These are phyloP conservation scores for Megatriorchis doriae DNA, from an alignment of 2,113 vertebrate species.

Conservation along the genomic window DNA sequence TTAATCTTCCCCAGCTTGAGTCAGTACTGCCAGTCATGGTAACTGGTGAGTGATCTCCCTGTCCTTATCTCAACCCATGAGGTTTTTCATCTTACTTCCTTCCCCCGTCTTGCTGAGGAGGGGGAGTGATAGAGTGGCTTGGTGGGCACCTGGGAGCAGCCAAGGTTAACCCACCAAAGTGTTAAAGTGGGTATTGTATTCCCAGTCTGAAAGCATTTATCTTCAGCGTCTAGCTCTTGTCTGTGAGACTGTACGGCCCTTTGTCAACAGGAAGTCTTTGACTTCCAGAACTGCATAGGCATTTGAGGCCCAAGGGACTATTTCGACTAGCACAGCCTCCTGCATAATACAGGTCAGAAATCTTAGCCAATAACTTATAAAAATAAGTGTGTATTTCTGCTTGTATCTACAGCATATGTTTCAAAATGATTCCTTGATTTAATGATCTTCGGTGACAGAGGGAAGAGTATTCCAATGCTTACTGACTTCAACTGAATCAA, in stretches of 20 bases:
- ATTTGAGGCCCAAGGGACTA: background rate
- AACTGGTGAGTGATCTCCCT: background rate
- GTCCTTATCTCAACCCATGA: background rate
- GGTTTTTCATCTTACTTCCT: background rate
- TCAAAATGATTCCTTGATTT: background rate
- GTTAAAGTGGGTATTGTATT: background rate
- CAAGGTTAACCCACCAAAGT: background rate
- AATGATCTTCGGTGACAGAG: background rate
- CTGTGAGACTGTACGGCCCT: background rate
- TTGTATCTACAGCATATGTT: background rate
- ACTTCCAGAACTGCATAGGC: background rate
- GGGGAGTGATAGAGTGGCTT: background rate
- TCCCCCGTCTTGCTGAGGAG: background rate
- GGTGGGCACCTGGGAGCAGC: background rate
- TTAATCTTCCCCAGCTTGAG: background rate
- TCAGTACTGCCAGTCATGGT: background rate
- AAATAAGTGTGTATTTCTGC: background rate
- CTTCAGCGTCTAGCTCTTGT: background rate
- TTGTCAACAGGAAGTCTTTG: background rate
- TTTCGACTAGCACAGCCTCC: background rate
- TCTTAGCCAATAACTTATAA: background rate
- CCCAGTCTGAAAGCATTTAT: background rate
- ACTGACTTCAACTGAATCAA: background rate
- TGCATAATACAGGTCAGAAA: background rate
- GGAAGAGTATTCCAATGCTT: background rate